Evolutionary conservation across 2,797 vertebrate species (phyloP), one percentile per base, ranked within the genome.

Genomic region (Gymnocypris eckloni): DNA sequence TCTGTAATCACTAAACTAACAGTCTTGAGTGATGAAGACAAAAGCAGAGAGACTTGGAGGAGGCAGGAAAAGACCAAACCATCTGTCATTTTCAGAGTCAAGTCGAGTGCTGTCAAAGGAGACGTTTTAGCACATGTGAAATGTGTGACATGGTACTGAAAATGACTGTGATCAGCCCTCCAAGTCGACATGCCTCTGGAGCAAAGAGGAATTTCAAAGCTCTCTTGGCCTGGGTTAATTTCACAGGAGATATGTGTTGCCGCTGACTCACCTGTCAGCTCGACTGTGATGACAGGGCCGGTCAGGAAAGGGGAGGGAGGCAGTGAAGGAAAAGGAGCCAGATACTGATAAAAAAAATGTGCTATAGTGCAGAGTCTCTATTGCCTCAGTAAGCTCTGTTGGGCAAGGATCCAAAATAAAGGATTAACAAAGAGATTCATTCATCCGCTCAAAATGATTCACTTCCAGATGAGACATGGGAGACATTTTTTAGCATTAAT

Each of bases 361-460:
- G 43, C 69, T 71, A 82, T 82, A 82, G 54, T 83, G 78, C 83
- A 84, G 39, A 82, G 22, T 85, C 71, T 66, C 79, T 81, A 64
- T 52, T 45, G 59, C 81, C 37, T 70, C 43, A 67, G 67, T 56
- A 45, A 84, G 37, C 59, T 85, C 52, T 76, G 15, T 52, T 72
- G 45, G 76, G 81, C 71, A 81, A 64, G 79, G 11, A 15, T 83
- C 81, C 88, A 83, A 79, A 73, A 81, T 43, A 71, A 72, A 54
- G 37, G 43, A 86, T 87, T 87, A 87, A 86, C 88, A 89, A 86
- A 86, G 66, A 86, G 75, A 81, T 86, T 70, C 70, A 87, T 89
- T 89, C 80, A 87, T 73, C 84, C 64, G 39, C 70, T 52, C 33
- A 66, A 81, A 83, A 87, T 87, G 6, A 81, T 86, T 75, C 81